Percentiles rank a stretch among this genome's conserved stretches.
Evolutionary conservation across 2,797 vertebrate genomes (phyloP).

Genomic region (Scleropages formosus): DNA sequence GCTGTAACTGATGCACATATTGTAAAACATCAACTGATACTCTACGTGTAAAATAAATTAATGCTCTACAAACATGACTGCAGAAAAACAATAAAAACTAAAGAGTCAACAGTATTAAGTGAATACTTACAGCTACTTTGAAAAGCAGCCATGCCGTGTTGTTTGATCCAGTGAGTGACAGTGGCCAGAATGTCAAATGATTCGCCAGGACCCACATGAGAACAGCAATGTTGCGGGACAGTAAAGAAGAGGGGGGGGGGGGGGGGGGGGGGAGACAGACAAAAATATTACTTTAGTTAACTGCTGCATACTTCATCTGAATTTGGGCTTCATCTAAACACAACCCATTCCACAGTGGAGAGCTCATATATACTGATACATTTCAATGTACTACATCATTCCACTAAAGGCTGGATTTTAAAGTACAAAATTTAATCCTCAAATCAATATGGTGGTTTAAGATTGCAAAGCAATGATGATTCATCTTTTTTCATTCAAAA

Average conservation of each 20-base stretch:
- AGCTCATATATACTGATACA: not conserved
- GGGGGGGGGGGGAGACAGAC: constrained; percentile 31
- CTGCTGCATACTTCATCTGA: not conserved
- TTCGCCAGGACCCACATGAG: constrained; percentile 40
- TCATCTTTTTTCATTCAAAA: not conserved
- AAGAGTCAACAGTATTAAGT: not conserved
- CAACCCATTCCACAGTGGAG: not conserved
- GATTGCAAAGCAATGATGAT: constrained; percentile 1
- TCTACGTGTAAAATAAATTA: no score
- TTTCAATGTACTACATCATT: not conserved
- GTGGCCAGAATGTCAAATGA: constrained; percentile 43
- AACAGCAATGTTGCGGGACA: constrained; percentile 47
- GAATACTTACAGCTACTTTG: constrained; percentile 84
- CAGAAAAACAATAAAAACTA: not conserved
- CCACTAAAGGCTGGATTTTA: not conserved
- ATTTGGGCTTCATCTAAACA: not conserved
- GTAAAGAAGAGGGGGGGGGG: not conserved
- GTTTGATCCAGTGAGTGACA: constrained; percentile 52
- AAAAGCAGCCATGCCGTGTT: constrained; percentile 58
- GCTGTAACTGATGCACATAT: not conserved
- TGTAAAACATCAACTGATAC: no score
- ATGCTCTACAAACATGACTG: no score
- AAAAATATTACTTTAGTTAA: constrained; percentile 16
- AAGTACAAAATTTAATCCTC: no score
- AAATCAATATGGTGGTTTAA: no score